A percentile compares a stretch with the other conserved stretches of the same genome.
Evolutionary conservation across 2,113 vertebrate genomes (phyloP).

Genomic region (Aptenodytes patagonicus): DNA sequence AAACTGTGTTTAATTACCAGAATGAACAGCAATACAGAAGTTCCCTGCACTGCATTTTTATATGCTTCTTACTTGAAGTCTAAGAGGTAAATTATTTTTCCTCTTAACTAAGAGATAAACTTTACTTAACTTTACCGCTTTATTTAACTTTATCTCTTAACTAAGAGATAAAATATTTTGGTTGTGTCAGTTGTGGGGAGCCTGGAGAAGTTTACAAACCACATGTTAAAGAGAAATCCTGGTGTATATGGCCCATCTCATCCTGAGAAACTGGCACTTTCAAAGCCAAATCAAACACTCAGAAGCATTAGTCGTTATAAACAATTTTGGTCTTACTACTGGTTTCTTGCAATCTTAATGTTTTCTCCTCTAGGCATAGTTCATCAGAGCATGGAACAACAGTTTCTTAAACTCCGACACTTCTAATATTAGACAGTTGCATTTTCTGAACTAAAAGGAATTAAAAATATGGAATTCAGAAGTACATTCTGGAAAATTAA

Average conservation of each 20-base stretch:
- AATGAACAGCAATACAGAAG: neutral
- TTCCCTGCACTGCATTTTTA: neutral
- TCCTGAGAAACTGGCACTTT: neutral
- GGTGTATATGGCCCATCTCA: neutral
- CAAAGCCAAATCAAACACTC: neutral
- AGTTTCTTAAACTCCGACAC: neutral
- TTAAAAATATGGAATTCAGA: neutral
- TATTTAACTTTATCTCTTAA: neutral
- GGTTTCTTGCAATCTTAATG: neutral
- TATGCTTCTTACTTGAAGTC: neutral
- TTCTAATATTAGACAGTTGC: neutral
- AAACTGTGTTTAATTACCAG: neutral
- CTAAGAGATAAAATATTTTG: neutral
- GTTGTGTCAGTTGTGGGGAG: neutral
- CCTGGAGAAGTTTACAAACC: neutral
- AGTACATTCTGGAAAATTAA: neutral
- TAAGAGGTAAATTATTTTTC: neutral
- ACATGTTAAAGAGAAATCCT: neutral
- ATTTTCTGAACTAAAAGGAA: neutral
- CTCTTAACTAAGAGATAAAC: neutral
- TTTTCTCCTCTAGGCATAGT: neutral
- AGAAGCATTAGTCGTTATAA: neutral
- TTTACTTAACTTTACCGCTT: neutral
- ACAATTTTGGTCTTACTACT: neutral
- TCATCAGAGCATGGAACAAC: neutral